These are phyloP conservation scores for Microcebus lehilahytsara DNA, from an alignment of 2,113 vertebrate species.

Conservation along the genomic window DNA sequence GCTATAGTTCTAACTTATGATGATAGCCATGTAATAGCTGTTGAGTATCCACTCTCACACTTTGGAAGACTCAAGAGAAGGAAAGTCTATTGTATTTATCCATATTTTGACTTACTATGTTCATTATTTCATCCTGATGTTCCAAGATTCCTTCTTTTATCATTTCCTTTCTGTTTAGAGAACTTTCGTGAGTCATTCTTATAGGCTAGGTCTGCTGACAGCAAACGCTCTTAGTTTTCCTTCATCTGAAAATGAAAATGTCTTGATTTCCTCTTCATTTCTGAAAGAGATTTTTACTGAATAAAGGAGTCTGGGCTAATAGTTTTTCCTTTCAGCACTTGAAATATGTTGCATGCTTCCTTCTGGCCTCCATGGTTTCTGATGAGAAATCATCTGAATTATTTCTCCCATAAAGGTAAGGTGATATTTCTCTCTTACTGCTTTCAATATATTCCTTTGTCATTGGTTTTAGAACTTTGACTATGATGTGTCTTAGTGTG, in stretches of 20 bases:
- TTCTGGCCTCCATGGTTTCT: background rate
- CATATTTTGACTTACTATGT: background rate
- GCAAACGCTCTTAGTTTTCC: background rate
- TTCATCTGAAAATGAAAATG: conserved; percentile 16
- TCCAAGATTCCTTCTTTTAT: conserved; percentile 1
- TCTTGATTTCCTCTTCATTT: background rate
- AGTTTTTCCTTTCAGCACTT: background rate
- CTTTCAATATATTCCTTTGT: background rate
- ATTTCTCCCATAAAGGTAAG: background rate
- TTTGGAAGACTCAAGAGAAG: background rate
- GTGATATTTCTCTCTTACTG: background rate
- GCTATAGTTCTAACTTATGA: conserved; percentile 9
- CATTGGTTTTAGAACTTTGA: background rate
- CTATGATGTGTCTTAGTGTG: background rate
- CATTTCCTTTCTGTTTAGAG: background rate
- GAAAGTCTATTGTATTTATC: background rate
- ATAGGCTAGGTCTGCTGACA: background rate
- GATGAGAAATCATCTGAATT: background rate
- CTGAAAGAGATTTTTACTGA: background rate
- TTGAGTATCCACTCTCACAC: background rate
- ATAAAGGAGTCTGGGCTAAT: background rate
- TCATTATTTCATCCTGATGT: background rate
- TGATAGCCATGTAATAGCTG: background rate
- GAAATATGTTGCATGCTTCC: background rate
- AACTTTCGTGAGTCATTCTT: background rate